phyloP scores from a whole-genome alignment of 2,113 vertebrate genomes.

The Ia io region DNA sequence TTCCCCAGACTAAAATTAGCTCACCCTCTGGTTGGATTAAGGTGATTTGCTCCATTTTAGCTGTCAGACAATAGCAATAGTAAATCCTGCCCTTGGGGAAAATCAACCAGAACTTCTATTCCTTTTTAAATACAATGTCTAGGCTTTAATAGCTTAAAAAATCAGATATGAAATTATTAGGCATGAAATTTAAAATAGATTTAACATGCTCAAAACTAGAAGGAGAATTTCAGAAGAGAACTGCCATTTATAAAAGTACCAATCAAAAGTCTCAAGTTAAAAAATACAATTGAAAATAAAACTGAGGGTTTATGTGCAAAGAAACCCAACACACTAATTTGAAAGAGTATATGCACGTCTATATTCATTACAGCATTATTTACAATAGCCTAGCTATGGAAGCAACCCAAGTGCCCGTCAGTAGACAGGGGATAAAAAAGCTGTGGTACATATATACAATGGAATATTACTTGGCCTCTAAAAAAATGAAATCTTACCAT shows the following conservation, averaged over 20 bases:
- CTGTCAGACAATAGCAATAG: background rate
- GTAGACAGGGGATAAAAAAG: background rate
- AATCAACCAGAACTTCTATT: background rate
- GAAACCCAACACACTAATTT: background rate
- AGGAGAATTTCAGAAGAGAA: slow-evolving; percentile 6
- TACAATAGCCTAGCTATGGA: background rate
- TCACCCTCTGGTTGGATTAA: background rate
- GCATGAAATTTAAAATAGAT: background rate
- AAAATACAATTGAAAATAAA: background rate
- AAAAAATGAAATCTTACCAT: background rate
- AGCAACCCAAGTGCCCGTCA: background rate
- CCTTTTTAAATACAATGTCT: background rate
- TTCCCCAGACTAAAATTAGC: background rate
- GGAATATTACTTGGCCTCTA: background rate
- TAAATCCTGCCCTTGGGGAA: background rate
- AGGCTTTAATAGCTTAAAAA: no score
- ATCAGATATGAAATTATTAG: background rate
- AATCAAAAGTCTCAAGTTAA: background rate
- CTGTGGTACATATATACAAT: background rate
- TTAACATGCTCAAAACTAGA: background rate
- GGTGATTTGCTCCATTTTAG: background rate
- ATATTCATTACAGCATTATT: background rate
- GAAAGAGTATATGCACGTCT: background rate
- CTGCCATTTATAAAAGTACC: background rate
- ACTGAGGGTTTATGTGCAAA: background rate